Percentiles rank a stretch among this genome's conserved stretches.
These are phyloP conservation scores for Orthochromis indermauri DNA, from an alignment of 2,113 vertebrate genomes.

Conservation along the genomic window DNA sequence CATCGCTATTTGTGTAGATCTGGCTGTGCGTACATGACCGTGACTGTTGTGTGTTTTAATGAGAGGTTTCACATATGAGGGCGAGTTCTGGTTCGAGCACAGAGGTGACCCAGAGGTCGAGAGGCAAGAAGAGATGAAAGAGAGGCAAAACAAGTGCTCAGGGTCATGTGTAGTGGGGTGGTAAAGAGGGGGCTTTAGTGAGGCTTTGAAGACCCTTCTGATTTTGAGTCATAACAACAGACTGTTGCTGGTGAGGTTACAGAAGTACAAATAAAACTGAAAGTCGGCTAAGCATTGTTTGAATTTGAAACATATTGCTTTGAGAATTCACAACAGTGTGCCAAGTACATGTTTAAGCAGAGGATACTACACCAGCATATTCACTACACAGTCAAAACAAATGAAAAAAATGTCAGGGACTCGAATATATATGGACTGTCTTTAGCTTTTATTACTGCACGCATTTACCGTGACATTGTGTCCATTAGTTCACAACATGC, in stretches of 20 bases:
- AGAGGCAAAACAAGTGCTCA: conserved; percentile 16
- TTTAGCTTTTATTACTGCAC: not conserved
- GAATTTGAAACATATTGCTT: not conserved
- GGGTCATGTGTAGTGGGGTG: not conserved
- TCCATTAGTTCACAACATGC: not conserved
- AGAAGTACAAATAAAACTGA: not conserved
- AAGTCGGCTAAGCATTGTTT: not conserved
- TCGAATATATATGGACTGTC: not conserved
- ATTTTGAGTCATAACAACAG: conserved; percentile 19
- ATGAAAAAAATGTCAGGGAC: not conserved
- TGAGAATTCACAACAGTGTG: not conserved
- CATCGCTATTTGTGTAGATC: not conserved
- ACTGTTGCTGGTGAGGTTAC: not conserved
- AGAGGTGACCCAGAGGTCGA: conserved; percentile 12
- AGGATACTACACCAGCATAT: not conserved
- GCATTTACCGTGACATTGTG: not conserved
- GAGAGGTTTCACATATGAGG: conserved; percentile 23
- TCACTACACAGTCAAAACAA: not conserved
- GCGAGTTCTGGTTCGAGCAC: not conserved
- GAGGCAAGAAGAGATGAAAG: conserved; percentile 32
- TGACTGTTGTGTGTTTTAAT: conserved; percentile 18
- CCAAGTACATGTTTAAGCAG: not conserved
- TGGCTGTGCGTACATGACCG: not conserved
- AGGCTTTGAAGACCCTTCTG: not conserved
- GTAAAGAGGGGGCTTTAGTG: not conserved